Evolutionary conservation across 2,113 vertebrate genomes (phyloP), one percentile per base, ranked within the genome.

Genomic region (Verasper variegatus): DNA sequence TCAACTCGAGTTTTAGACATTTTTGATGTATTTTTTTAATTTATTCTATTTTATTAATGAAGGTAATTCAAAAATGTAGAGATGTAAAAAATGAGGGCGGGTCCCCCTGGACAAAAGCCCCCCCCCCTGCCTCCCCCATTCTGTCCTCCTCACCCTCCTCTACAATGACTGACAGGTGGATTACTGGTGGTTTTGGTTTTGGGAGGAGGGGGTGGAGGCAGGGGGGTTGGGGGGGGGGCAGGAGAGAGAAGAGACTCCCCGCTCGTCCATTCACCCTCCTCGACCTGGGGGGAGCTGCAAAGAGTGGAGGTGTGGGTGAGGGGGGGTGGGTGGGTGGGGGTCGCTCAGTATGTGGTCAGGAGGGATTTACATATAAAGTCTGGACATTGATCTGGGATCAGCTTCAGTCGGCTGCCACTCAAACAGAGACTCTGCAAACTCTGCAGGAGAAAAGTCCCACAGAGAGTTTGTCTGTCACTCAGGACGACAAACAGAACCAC

Each of bases 291-390:
- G 65, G 57, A 55, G 45, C 24, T 72, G 54, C 59, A 15, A 45
- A 14, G 60, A 67, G 47, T 57, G 55, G 23, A 47, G 70, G 65
- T 52, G 69, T 15, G 13, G 13, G 81, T 55, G 75, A 59, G 79
- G 79, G 78, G 35, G 55, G 68, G 71, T 6, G 27, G 7, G 27
- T 4, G 23, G 31, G 20, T 21, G 60, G 68, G 17, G 58, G n/a
- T 15, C n/a, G 21, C 90, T 82, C 89, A 61, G 87, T 68, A 90
- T 74, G 75, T 83, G 88, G 83, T 86, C 78, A 79, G 68, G 0
- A 56, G 55, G 82, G 85, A 92, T 86, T 90, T 91, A 68, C 83
- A 88, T 93, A 89, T 86, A 74, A 91, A 84, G 84, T 61, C 1
- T 5, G 70, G 20, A 18, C 89, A 85, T 79, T 84, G 63, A 82